Base-by-base conservation (phyloP, 2,888 invertebrate genomes). In the Drosophila infuscata region DNA sequence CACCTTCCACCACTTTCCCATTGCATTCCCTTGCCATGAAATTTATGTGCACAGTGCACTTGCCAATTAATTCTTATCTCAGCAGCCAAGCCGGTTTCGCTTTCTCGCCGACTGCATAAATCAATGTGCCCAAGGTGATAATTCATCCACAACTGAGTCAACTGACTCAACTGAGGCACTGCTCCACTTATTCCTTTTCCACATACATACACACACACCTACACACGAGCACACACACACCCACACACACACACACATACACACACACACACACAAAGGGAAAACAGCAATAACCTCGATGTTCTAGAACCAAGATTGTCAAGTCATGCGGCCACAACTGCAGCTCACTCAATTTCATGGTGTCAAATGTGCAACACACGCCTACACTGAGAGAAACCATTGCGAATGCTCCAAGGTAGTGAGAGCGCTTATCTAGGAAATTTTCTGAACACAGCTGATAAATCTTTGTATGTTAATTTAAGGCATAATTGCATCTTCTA, bases 1-100 rank as follows among this genome's bases (percentile, higher is more conserved):
- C 52, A 41, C 20, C 61, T 62, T 6, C 12, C 46, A 12, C 3
- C 25, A 25, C 25, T 25, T 25, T 2, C 17, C 11, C 15, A 17
- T 25, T 54, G 29, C 32, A 48, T 30, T 38, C 17, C 65, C n/a
- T 41, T 56, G 35, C 60, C 59, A 54, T 70, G 80, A 82, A 88
- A 89, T 89, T 88, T 85, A 89, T 89, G 87, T 84, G 85, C 80
- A 67, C 77, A 80, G 75, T 82, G 81, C 90, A 89, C 86, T 86
- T 86, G 90, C 85, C 85, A 86, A 86, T 86, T 86, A 86, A 89
- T 86, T 86, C 88, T 86, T 86, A 86, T 86, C 85, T 88, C 73
- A 81, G 83, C 83, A 82, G 67, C 80, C 88, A 77, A 76, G 89
- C 90, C 70, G 88, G 85, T 54, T 54, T 78, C 74, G 74, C 74